Evolutionary conservation across 1,140 invertebrate species (phyloP).

Genomic region (Drosophila littoralis): DNA sequence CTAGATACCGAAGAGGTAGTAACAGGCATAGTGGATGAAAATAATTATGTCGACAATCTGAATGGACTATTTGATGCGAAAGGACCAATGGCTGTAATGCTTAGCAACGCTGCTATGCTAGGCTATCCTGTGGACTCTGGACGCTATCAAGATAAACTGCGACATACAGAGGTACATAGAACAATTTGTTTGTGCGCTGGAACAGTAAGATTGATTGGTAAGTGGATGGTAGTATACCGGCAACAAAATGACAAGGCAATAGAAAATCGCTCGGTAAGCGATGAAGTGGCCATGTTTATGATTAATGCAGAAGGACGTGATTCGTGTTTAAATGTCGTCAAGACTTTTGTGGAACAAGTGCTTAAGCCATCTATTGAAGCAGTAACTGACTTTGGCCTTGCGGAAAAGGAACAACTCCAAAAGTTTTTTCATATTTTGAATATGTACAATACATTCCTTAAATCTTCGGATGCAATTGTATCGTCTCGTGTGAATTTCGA

Average conservation of each 20-base stretch:
- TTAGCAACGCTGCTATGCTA: slow-evolving; percentile 85
- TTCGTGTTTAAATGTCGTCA: slow-evolving; percentile 84
- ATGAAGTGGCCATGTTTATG: slow-evolving; percentile 84
- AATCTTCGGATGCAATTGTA: slow-evolving; percentile 55
- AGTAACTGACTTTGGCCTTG: slow-evolving; percentile 86
- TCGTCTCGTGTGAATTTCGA: slow-evolving; percentile 58
- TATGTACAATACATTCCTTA: slow-evolving; percentile 85
- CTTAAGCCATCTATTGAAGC: slow-evolving; percentile 84
- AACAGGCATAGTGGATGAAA: slow-evolving; percentile 88
- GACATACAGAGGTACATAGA: slow-evolving; percentile 84
- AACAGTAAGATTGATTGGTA: slow-evolving; percentile 85
- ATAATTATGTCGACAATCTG: slow-evolving; percentile 86
- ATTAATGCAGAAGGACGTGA: slow-evolving; percentile 83
- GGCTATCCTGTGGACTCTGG: slow-evolving; percentile 85
- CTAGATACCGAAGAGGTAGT: slow-evolving; percentile 86
- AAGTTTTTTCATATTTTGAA: slow-evolving; percentile 86
- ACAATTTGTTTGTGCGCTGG: slow-evolving; percentile 85
- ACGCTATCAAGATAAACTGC: slow-evolving; percentile 82
- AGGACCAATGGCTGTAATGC: slow-evolving; percentile 85
- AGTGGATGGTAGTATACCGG: slow-evolving; percentile 86
- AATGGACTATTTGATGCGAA: slow-evolving; percentile 85
- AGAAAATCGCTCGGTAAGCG: slow-evolving; percentile 85
- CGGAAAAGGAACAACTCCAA: slow-evolving; percentile 85
- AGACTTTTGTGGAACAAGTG: slow-evolving; percentile 85
- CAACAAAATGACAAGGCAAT: slow-evolving; percentile 84